Base-by-base conservation (phyloP, 2,797 vertebrate species). In the Urosaurus nigricauda region DNA sequence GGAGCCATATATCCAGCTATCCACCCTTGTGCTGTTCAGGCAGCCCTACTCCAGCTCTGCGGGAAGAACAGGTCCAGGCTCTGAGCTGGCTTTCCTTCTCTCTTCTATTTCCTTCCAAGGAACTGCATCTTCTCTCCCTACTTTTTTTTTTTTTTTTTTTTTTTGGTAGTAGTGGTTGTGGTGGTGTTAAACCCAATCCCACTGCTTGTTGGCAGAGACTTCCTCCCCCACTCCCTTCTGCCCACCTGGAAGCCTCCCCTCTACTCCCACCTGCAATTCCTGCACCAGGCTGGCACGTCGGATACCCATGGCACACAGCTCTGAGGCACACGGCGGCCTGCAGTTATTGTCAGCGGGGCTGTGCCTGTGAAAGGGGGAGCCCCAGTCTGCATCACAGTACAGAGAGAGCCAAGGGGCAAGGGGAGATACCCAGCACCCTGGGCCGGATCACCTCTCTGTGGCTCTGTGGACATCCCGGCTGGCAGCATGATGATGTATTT, bases 401-500 rank as follows among this genome's bases (percentile, higher is more conserved):
- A 19, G 82, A 16, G 16, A 87, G 84, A 2, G 0, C 79, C 79
- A 0, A 43, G 0, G 74, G 85, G n/a, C 82, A 29, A 21, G 92
- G 75, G 40, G 79, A 92, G 53, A 91, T 82, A 89, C 19, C n/a
- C 29, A 0, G 79, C n/a, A 26, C 83, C 53, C 43, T 9, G 0
- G 17, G 83, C 88, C 83, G 29, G 65, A 81, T 83, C 85, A 79
- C 71, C 75, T 86, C 68, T 87, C 79, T 5, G 12, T 11, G 0
- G 56, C 78, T 12, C 92, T 85, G 12, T 0, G 3, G 2, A 89
- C 88, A 78, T 80, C 88, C 24, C 0, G 17, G 1, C 88, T 75
- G 90, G 90, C 1, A 0, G 86, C 94, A 94, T 47, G 83, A 93
- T 93, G 95, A 88, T 95, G 91, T 96, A 93, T 93, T 95, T 96